Percentiles rank a stretch among this genome's conserved stretches.
Conservation (phyloP, 2,888 invertebrate species). For the Dicranocentrus wangi region DNA sequence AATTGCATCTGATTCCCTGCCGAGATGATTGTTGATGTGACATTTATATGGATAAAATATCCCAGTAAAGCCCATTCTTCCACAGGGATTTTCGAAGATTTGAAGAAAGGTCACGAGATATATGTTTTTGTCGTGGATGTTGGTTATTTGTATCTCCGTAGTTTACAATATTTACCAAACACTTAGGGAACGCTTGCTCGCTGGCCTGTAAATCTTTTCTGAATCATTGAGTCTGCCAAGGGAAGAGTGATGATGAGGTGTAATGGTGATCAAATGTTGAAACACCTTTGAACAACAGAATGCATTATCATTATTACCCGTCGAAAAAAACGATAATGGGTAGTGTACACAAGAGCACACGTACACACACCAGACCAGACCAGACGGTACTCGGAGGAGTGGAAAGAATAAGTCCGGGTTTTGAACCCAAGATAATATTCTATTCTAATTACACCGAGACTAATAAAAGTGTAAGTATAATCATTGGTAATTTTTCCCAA, state of each 20-base stretch:
- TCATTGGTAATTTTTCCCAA: no score
- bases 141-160: neutral
- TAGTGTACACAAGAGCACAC: slow-evolving; percentile 6
- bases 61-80: slow-evolving; percentile 25
- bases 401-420: no score
- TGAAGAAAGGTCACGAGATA: slow-evolving; percentile 37
- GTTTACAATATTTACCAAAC: slow-evolving; percentile 19
- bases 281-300: slow-evolving; percentile 18
- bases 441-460: no score
- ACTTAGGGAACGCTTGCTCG: neutral
- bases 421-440: no score
- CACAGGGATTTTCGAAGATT: slow-evolving; percentile 10
- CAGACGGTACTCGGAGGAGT: no score
- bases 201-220: neutral
- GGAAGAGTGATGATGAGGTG: slow-evolving; percentile 24
- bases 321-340: slow-evolving; percentile 5
- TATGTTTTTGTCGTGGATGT: neutral
- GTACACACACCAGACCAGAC: no score
- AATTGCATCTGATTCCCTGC: slow-evolving; percentile 52
- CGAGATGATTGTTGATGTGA: slow-evolving; percentile 54
- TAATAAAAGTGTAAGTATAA: no score
- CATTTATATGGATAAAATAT: slow-evolving; percentile 53
- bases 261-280: slow-evolving; percentile 22
- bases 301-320: slow-evolving; percentile 10
- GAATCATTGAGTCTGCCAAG: neutral